Conservation (phyloP, 1,140 invertebrate genomes). For the Oedothorax gibbosus region DNA sequence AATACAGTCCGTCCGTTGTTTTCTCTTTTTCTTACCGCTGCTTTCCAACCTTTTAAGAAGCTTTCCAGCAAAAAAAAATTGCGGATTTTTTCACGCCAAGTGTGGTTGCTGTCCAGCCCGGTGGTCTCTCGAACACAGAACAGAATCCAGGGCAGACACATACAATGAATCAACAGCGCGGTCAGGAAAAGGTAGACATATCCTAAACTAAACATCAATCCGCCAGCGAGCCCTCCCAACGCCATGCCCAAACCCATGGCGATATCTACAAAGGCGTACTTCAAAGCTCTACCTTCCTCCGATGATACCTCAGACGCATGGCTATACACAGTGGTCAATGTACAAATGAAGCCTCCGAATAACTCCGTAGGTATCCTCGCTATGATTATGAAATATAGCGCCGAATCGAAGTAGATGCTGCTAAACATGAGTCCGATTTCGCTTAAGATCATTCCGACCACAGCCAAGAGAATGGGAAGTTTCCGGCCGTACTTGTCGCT, state of each 20-base stretch:
- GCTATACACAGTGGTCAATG: constrained; percentile 38
- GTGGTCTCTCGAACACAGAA: constrained; percentile 32
- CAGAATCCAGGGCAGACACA: background rate
- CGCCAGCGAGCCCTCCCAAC: constrained; percentile 59
- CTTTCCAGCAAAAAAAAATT: constrained; percentile 63
- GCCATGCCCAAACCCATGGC: constrained; percentile 67
- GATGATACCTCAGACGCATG: constrained; percentile 33
- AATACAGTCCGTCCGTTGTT: constrained; percentile 64
- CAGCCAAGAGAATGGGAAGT: constrained; percentile 83
- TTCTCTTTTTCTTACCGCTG: constrained; percentile 65
- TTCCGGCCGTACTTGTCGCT: constrained; percentile 81
- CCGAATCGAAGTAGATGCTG: background rate
- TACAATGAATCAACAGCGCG: background rate
- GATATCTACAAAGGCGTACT: constrained; percentile 74
- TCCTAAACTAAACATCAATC: constrained; percentile 21
- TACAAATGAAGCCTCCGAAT: constrained; percentile 44
- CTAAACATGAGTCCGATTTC: constrained; percentile 14
- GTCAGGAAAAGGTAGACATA: constrained; percentile 30
- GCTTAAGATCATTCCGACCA: constrained; percentile 82
- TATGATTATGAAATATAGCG: constrained; percentile 22
- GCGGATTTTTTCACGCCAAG: constrained; percentile 1
- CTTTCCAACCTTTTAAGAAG: constrained; percentile 65
- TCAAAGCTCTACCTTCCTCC: constrained; percentile 1
- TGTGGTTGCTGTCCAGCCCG: background rate
- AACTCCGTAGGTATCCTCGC: constrained; percentile 31